A percentile compares a stretch with the other conserved stretches of the same genome.
Evolutionary conservation across 2,888 invertebrate genomes (phyloP).

Genomic region (Dryobotodes eremita): DNA sequence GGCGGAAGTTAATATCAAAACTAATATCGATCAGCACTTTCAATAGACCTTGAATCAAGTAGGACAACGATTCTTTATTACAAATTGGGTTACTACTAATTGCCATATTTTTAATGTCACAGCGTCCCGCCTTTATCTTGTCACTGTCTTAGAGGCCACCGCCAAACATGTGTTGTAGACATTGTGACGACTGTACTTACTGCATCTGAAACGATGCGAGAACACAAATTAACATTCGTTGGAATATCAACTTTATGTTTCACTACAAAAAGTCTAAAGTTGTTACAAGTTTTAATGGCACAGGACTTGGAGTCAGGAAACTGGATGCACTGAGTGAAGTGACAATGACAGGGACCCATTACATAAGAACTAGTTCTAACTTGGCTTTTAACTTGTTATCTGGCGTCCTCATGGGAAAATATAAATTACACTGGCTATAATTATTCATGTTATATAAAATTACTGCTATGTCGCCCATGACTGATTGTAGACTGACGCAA

Average conservation of each 20-base stretch:
- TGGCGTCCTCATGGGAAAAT: constrained; percentile 62
- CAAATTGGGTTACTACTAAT: constrained; percentile 44
- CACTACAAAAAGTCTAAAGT: constrained; percentile 10
- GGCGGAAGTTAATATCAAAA: constrained; percentile 8
- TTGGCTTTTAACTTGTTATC: constrained; percentile 63
- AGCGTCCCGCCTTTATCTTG: constrained; percentile 59
- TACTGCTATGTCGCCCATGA: constrained; percentile 57
- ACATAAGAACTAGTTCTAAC: constrained; percentile 72
- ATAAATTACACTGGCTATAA: constrained; percentile 56
- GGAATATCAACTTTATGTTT: constrained; percentile 32
- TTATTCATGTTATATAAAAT: constrained; percentile 63
- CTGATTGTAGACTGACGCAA: constrained; percentile 52
- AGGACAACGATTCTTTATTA: constrained; percentile 45
- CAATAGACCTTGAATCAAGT: constrained; percentile 53
- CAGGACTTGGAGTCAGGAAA: constrained; percentile 55
- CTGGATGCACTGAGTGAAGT: constrained; percentile 69
- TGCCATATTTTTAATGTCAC: constrained; percentile 53
- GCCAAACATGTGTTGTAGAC: constrained; percentile 53
- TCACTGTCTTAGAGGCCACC: constrained; percentile 55
- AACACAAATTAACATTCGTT: constrained; percentile 9
- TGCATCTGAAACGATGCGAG: constrained; percentile 43
- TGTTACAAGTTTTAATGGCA: constrained; percentile 1
- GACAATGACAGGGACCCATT: constrained; percentile 75
- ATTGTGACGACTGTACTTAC: constrained; percentile 53
- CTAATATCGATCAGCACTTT: constrained; percentile 42